These are phyloP conservation scores for Eulemur coronatus DNA, from an alignment of 2,797 vertebrate genomes.

Conservation along the genomic window DNA sequence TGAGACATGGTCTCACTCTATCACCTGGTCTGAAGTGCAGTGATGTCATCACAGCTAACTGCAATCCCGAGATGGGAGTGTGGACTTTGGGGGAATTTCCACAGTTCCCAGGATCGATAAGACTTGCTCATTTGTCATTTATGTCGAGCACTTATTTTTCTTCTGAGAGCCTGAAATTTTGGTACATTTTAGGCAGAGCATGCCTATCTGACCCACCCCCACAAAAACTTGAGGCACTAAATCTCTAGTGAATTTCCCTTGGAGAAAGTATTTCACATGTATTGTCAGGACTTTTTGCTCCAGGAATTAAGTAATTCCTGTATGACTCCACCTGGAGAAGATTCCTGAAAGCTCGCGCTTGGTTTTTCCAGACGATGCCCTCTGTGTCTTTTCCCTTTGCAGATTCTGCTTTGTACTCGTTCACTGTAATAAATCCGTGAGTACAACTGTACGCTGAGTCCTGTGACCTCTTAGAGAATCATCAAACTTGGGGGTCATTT, in stretches of 20 bases:
- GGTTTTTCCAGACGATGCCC: not conserved
- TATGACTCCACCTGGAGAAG: not conserved
- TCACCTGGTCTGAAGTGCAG: not conserved
- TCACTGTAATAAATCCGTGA: not conserved
- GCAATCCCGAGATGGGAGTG: not conserved
- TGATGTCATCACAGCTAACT: not conserved
- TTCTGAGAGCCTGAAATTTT: not conserved
- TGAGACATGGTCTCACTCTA: too few species aligned
- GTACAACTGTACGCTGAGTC: not conserved
- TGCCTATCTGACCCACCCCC: not conserved
- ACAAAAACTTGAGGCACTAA: not conserved
- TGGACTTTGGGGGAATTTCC: not conserved
- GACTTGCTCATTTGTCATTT: not conserved
- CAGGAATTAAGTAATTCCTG: not conserved
- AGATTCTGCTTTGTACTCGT: not conserved
- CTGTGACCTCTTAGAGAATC: not conserved
- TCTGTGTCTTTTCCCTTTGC: not conserved
- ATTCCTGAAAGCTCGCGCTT: too few species aligned
- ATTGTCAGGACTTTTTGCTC: not conserved
- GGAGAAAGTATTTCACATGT: not conserved
- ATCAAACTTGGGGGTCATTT: not conserved
- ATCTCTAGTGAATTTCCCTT: not conserved
- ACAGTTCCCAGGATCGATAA: not conserved
- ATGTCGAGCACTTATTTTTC: not conserved
- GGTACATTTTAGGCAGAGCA: not conserved